These are phyloP conservation scores for Melanerpes formicivorus DNA, from an alignment of 2,113 vertebrate species.

Conservation along the genomic window DNA sequence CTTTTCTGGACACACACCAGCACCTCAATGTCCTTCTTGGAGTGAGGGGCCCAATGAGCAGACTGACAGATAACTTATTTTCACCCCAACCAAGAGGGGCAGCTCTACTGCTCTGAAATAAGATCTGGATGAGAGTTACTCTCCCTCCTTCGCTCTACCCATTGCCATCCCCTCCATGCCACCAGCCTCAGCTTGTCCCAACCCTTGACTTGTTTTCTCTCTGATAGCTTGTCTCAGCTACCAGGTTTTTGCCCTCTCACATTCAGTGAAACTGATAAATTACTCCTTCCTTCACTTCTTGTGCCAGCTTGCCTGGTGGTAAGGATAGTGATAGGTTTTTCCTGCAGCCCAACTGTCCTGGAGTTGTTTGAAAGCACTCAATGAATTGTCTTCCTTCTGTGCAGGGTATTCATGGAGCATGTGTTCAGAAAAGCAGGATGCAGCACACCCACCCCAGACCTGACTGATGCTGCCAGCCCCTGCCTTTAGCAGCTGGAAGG, in stretches of 20 bases:
- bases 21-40: too few species aligned
- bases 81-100: not conserved
- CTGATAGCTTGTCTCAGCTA: not conserved
- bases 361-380: not conserved
- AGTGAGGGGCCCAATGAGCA: too few species aligned
- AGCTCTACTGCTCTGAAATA: not conserved
- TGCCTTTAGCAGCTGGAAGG: not conserved
- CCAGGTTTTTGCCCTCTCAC: not conserved
- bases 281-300: not conserved
- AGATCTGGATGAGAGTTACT: not conserved
- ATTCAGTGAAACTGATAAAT: not conserved
- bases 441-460: not conserved
- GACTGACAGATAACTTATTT: too few species aligned
- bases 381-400: not conserved
- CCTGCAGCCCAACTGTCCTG: not conserved
- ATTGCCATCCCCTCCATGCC: rapidly evolving
- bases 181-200: not conserved
- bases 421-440: not conserved
- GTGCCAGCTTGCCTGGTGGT: not conserved
- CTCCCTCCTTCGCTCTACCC: not conserved
- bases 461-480: not conserved
- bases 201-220: not conserved
- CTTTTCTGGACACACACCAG: too few species aligned
- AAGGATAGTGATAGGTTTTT: not conserved
- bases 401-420: rapidly evolving